These are phyloP conservation scores for Xylocampa areola DNA, from an alignment of 2,888 invertebrate genomes.

Conservation along the genomic window DNA sequence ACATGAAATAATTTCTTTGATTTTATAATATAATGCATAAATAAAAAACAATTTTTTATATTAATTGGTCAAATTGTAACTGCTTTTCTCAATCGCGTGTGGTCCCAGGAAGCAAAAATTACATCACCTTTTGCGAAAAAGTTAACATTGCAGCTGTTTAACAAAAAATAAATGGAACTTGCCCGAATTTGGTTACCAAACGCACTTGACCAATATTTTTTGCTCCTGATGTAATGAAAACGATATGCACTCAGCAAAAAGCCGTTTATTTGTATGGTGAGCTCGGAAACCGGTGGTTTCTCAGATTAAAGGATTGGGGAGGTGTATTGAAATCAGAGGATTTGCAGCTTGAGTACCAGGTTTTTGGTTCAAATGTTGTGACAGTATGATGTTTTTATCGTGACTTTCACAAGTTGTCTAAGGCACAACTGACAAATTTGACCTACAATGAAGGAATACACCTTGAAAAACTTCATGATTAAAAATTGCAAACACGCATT, in stretches of 20 bases:
- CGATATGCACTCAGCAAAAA: constrained; percentile 44
- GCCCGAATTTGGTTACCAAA: constrained; percentile 29
- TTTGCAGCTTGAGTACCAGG: too few relatives aligned
- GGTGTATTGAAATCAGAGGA: too few relatives aligned
- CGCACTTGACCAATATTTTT: constrained; percentile 52
- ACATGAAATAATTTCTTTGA: too few relatives aligned
- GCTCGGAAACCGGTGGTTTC: constrained; percentile 14
- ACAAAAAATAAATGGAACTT: constrained; percentile 55
- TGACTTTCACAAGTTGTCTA: too few relatives aligned
- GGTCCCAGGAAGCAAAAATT: constrained; percentile 45
- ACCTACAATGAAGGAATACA: too few relatives aligned
- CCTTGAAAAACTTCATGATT: too few relatives aligned
- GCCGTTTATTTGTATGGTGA: constrained; percentile 27
- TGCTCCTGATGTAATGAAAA: constrained; percentile 41
- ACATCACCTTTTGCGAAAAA: constrained; percentile 47
- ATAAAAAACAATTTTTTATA: neutral
- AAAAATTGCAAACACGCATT: too few relatives aligned
- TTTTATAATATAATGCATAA: neutral
- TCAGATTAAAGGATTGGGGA: too few relatives aligned
- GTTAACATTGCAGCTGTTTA: constrained; percentile 48
- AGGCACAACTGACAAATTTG: too few relatives aligned
- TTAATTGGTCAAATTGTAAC: constrained; percentile 4
- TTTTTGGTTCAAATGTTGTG: too few relatives aligned
- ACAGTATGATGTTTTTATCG: too few relatives aligned
- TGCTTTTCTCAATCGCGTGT: constrained; percentile 29